A percentile compares a stretch with the other conserved stretches of the same genome.
These are phyloP conservation scores for Dicerorhinus sumatrensis DNA, from an alignment of 2,113 vertebrate species.

Conservation along the genomic window DNA sequence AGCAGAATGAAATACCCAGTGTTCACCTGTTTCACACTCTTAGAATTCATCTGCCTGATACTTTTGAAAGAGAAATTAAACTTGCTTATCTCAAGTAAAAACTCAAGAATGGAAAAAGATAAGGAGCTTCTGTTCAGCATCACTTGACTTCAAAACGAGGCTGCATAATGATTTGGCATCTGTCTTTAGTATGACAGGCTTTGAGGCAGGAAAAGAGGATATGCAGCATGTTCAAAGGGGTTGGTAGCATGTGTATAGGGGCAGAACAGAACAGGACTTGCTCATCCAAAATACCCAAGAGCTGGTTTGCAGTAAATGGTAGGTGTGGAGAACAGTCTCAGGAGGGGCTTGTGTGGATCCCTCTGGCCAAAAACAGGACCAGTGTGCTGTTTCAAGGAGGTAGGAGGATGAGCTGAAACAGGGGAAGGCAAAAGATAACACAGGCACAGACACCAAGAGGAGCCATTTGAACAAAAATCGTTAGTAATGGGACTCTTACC, in stretches of 20 bases:
- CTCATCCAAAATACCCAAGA: not conserved
- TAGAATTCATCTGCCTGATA: not conserved
- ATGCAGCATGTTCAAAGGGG: not conserved
- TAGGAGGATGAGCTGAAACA: not conserved
- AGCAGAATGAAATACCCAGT: not conserved
- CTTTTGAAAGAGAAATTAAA: slow-evolving; percentile 15
- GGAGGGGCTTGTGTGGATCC: not conserved
- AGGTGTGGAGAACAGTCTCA: not conserved
- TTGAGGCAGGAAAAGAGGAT: not conserved
- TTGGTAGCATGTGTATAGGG: not conserved
- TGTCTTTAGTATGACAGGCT: not conserved
- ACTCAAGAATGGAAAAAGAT: not conserved
- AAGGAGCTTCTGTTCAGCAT: not conserved
- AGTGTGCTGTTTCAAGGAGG: not conserved
- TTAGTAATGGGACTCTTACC: not conserved
- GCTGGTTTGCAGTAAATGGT: not conserved
- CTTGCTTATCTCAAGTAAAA: slow-evolving; percentile 9
- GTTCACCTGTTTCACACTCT: not conserved
- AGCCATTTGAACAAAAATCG: not conserved
- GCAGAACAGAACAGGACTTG: not conserved
- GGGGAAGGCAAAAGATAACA: not conserved
- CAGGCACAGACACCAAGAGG: not conserved
- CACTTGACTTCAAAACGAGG: not conserved
- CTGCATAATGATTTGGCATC: not conserved
- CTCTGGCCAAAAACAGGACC: not conserved